Base-by-base conservation (phyloP, 1,140 invertebrate species). In the Vanessa atalanta region DNA sequence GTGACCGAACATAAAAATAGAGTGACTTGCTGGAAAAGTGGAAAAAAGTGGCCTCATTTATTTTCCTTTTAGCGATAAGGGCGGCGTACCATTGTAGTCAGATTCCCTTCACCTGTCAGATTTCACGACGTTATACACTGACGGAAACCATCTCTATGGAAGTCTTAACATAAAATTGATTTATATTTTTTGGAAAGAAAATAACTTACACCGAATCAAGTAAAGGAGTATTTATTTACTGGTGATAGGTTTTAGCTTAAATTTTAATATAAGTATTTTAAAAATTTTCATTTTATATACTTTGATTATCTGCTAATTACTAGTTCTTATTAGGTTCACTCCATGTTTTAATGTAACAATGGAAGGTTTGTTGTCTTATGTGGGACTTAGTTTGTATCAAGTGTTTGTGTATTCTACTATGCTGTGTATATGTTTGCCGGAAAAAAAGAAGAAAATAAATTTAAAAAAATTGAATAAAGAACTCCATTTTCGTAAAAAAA, bases 1-100 rank as follows among this genome's bases (percentile, higher is more conserved):
- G 75, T 79, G 81, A 79, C 73, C 70, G 78, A 83, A 84, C 67
- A 81, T 73, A 69, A 77, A 81, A 83, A 80, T 50, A 55, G 50
- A 74, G 72, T 70, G 80, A 82, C 81, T 85, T 74, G 72, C 70
- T 82, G 79, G 78, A 85, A 84, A 82, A 86, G 76, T 79, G 84
- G 79, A 83, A 86, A 88, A 87, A 88, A 88, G 80, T 86, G 79
- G 74, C 84, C 80, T 83, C 86, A 88, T 90, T 90, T 88, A 89
- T 90, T 88, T 89, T 77, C 83, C 84, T 85, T 79, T 86, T 83
- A 82, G 82, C 83, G 87, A 89, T 88, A 89, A 89, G 83, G 81
- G 78, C 78, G 79, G 83, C 76, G 78, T 80, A 75, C 73, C 80
- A 88, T 88, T 89, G 88, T 88, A 81, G 81, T 75, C 73, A 73